A percentile compares a stretch with the other conserved stretches of the same genome.
These are phyloP conservation scores for Muscicapa striata DNA, from an alignment of 2,797 vertebrate species.

Conservation along the genomic window DNA sequence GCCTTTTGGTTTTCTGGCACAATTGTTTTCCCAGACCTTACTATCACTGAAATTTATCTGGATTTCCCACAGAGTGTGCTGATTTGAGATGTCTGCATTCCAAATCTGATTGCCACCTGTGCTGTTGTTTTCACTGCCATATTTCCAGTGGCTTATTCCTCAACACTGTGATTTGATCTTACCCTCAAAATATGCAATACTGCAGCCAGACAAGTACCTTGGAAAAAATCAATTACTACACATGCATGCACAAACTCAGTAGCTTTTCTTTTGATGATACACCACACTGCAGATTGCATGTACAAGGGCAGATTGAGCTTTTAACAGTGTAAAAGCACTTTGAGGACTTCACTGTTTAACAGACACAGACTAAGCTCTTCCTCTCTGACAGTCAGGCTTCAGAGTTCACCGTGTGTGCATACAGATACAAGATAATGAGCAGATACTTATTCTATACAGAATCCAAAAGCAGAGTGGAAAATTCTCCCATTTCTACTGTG, in stretches of 20 bases:
- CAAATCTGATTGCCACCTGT: neutral
- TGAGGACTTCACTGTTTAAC: slow-evolving; percentile 47
- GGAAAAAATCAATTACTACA: slow-evolving; percentile 65
- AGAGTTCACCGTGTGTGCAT: neutral
- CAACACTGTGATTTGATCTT: neutral
- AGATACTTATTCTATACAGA: slow-evolving; percentile 55
- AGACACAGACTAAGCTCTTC: slow-evolving; percentile 45
- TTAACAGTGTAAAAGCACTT: slow-evolving; percentile 60
- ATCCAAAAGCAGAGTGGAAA: slow-evolving; percentile 49
- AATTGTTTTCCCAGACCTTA: neutral
- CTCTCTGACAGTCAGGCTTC: slow-evolving; percentile 54
- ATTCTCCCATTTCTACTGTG: neutral
- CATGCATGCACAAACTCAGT: slow-evolving; percentile 58
- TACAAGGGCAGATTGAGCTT: slow-evolving; percentile 35
- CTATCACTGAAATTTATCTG: neutral
- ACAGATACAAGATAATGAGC: slow-evolving; percentile 62
- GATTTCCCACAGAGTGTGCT: neutral
- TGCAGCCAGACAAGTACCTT: slow-evolving; percentile 17
- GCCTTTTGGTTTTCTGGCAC: neutral
- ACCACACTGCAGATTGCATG: slow-evolving; percentile 13
- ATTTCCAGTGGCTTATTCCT: neutral
- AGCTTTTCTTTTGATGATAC: slow-evolving; percentile 45
- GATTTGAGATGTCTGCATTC: neutral
- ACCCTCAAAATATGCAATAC: slow-evolving; percentile 42
- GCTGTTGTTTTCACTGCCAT: neutral